phyloP scores from a whole-genome alignment of 2,797 vertebrate species.

The Mycteria americana region DNA sequence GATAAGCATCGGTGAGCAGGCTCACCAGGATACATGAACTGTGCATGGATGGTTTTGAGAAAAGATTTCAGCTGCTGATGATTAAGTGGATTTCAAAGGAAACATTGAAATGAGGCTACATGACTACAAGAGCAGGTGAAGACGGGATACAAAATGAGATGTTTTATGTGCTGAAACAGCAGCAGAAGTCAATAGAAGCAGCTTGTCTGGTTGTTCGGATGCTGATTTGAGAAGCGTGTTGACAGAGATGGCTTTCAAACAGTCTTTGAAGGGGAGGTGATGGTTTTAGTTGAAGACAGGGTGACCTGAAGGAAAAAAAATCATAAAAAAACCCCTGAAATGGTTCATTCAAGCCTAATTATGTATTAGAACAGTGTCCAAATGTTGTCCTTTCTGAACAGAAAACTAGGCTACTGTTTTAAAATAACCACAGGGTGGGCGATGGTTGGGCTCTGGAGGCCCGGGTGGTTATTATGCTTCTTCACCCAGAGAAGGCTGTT shows the following conservation, averaged over 20 bases:
- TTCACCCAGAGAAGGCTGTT: not conserved
- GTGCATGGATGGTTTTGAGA: conserved; percentile 32
- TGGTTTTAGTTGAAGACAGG: not conserved
- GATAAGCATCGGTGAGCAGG: conserved; percentile 41
- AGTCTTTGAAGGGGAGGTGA: conserved; percentile 43
- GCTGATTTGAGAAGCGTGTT: conserved; percentile 49
- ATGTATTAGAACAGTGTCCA: not conserved
- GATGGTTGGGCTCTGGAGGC: not conserved
- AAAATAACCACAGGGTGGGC: not conserved
- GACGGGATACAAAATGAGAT: conserved; percentile 16
- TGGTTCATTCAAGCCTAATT: not conserved
- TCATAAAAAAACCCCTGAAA: not conserved
- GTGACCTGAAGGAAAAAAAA: not conserved
- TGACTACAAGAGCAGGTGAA: conserved; percentile 42
- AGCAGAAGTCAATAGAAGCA: conserved; percentile 55
- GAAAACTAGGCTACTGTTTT: not conserved
- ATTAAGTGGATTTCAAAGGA: conserved; percentile 58
- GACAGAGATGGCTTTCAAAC: conserved; percentile 50
- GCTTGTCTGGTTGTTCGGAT: conserved; percentile 48
- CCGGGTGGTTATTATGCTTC: not conserved
- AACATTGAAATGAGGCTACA: conserved; percentile 31
- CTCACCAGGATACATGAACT: conserved; percentile 43
- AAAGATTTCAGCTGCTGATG: conserved; percentile 43
- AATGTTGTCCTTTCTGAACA: not conserved
- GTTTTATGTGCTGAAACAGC: conserved; percentile 51